Percentiles rank a stretch among this genome's conserved stretches.
phyloP scores from a whole-genome alignment of 2,113 vertebrate species.

The Reinhardtius hippoglossoides region DNA sequence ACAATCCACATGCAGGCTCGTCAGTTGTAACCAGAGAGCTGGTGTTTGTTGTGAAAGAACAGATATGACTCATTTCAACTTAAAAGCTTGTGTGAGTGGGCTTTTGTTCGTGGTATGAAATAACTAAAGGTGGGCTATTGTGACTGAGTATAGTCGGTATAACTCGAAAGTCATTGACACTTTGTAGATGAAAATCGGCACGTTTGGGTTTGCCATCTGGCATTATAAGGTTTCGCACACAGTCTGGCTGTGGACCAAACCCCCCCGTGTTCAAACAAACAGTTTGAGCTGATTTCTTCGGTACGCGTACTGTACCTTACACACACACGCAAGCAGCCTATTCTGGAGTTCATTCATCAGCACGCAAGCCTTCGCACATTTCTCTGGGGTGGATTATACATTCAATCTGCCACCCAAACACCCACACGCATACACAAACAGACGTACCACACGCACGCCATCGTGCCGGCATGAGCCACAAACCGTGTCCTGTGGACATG shows the following conservation, averaged over 20 bases:
- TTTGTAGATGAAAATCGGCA: conserved; percentile 54
- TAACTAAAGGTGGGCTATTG: conserved; percentile 32
- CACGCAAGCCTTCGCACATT: conserved; percentile 30
- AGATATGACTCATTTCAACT: conserved; percentile 45
- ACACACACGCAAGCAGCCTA: conserved; percentile 26
- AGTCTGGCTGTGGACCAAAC: conserved; percentile 59
- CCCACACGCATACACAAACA: conserved; percentile 23
- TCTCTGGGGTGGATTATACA: conserved; percentile 26
- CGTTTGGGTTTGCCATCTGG: conserved; percentile 78
- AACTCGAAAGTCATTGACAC: conserved; percentile 57
- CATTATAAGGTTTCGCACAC: conserved; percentile 53
- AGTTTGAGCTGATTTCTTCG: conserved; percentile 48
- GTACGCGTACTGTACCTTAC: conserved; percentile 37
- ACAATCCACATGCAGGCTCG: not conserved
- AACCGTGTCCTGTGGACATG: conserved; percentile 62
- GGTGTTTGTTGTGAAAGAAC: conserved; percentile 41
- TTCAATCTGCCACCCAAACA: conserved; percentile 39
- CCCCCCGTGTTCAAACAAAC: conserved; percentile 50
- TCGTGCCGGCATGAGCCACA: conserved; percentile 49
- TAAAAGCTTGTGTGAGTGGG: conserved; percentile 49
- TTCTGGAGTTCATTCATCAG: conserved; percentile 35
- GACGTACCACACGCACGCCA: conserved; percentile 8
- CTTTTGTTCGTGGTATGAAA: conserved; percentile 48
- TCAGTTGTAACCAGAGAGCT: conserved; percentile 24
- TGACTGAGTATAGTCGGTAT: conserved; percentile 8